These are phyloP conservation scores for Archegozetes longisetosus DNA, from an alignment of 1,140 invertebrate genomes.

Conservation along the genomic window DNA sequence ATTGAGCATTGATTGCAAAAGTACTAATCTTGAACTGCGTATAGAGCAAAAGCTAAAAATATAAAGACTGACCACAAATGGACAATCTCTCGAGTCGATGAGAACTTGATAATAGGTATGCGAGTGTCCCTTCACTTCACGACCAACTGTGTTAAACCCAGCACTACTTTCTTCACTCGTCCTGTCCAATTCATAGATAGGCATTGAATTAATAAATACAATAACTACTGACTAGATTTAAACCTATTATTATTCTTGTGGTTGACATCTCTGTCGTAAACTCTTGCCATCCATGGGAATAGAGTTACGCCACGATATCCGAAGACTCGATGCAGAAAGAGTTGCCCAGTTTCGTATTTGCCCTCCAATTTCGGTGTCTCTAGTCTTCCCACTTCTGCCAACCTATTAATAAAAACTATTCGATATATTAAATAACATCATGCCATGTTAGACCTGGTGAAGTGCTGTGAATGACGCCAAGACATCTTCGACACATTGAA, in stretches of 20 bases:
- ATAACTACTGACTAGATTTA: not conserved
- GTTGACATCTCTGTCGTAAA: conserved; percentile 77
- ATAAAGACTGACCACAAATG: conserved; percentile 65
- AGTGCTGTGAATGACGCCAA: no score
- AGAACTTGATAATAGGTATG: conserved; percentile 94
- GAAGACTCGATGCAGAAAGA: conserved; percentile 87
- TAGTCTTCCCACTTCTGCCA: conserved; percentile 59
- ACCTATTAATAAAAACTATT: conserved; percentile 33
- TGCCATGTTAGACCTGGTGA: no score
- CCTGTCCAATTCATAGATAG: no score
- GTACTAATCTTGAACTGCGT: not conserved
- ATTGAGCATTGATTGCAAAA: not conserved
- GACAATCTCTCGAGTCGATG: conserved; percentile 88
- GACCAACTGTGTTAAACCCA: conserved; percentile 43
- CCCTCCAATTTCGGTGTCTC: conserved; percentile 66
- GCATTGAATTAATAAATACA: not conserved
- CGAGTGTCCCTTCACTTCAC: conserved; percentile 73
- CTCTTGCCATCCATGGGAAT: conserved; percentile 84
- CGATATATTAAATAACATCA: no score
- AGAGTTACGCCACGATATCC: conserved; percentile 87
- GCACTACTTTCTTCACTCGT: not conserved
- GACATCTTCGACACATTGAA: no score
- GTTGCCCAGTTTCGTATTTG: conserved; percentile 85
- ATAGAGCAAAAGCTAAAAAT: not conserved
- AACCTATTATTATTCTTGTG: conserved; percentile 30